Evolutionary conservation across 2,113 vertebrate genomes (phyloP).

Genomic region (Anseranas semipalmata): DNA sequence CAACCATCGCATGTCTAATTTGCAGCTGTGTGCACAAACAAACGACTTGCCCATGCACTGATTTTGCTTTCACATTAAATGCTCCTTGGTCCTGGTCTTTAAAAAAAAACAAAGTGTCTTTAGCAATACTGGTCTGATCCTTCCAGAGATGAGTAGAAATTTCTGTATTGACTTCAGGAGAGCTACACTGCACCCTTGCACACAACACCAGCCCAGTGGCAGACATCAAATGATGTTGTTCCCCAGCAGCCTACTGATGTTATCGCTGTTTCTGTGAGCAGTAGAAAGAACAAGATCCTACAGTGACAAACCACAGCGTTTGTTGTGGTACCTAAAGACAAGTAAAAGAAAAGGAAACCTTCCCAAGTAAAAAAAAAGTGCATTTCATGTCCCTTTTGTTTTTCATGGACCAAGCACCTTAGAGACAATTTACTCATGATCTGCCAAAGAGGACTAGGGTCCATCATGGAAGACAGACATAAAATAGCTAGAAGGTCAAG

Average conservation of each 20-base stretch:
- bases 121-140: not conserved
- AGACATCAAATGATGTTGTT: constrained; percentile 6
- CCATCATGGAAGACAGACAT: not conserved
- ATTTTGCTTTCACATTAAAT: not conserved
- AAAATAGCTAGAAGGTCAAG: not conserved
- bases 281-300: not conserved
- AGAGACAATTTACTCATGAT: not conserved
- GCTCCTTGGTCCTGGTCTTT: not conserved
- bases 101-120: not conserved
- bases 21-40: not conserved
- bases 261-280: not conserved
- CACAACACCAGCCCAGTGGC: not conserved
- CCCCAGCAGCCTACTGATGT: not conserved
- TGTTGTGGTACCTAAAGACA: not conserved
- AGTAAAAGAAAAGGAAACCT: not conserved
- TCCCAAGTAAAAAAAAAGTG: not conserved
- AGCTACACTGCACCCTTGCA: not conserved
- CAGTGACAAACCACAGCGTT: not conserved
- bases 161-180: not conserved
- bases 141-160: accelerated
- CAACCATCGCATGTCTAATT: not conserved
- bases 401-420: not conserved
- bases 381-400: not conserved
- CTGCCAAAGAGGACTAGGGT: not conserved
- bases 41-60: not conserved